A percentile compares a stretch with the other conserved stretches of the same genome.
Conservation (phyloP, 2,888 invertebrate species). For the Gryllus longicercus region DNA sequence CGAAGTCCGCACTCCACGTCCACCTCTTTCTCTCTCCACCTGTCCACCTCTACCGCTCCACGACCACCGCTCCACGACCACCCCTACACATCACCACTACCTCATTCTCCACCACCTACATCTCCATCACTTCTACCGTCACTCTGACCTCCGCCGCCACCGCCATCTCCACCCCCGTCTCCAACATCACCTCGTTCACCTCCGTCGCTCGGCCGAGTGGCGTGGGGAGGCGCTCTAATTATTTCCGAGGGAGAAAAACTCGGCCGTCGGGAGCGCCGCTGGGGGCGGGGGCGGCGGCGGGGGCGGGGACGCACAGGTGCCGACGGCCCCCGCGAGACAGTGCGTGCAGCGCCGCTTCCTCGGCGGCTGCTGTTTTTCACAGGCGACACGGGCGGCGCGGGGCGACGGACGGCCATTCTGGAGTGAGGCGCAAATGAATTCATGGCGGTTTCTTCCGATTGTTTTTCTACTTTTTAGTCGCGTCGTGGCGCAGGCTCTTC, state of each 20-base stretch:
- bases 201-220: background rate
- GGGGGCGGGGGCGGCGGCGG: constrained; percentile 12
- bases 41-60: constrained; percentile 33
- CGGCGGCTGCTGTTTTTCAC: background rate
- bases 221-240: constrained; percentile 9
- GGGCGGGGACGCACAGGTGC: background rate
- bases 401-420: background rate
- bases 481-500: too few species aligned
- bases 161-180: background rate
- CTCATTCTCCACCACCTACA: background rate
- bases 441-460: too few species aligned
- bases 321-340: background rate
- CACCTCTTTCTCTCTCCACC: constrained; percentile 37
- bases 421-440: too few species aligned
- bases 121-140: constrained; percentile 27
- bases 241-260: background rate
- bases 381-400: constrained; percentile 17
- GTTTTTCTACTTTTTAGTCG: too few species aligned
- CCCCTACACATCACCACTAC: too few species aligned
- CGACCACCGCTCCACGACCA: constrained; percentile 29
- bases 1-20: constrained; percentile 26
- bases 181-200: too few species aligned
- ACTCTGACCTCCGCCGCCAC: background rate
- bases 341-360: background rate
- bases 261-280: too few species aligned